Evolutionary conservation across 2,113 vertebrate genomes (phyloP), one percentile per base, ranked within the genome.

Genomic region (Sinocyclocheilus rhinocerous): DNA sequence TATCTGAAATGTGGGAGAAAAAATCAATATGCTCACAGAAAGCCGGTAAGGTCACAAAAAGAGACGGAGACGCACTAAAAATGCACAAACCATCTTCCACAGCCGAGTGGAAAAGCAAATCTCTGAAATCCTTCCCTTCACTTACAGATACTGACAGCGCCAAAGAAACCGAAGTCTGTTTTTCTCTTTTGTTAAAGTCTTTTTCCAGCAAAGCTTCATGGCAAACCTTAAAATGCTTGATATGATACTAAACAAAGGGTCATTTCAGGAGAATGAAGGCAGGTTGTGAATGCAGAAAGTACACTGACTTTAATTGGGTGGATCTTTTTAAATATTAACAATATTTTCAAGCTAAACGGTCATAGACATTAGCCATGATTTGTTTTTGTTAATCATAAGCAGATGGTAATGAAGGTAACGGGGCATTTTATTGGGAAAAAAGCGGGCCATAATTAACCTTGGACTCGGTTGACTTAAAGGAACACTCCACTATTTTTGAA

Each of bases 1-100:
- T 96, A 97, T 94, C 84, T 94, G 96, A 95, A 97, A 97, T 87
- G 91, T 75, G 90, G 95, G 94, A 96, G 92, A 94, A 95, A 20
- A 95, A 97, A 96, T 97, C 96, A 95, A 96, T 96, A 94, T 89
- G 92, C 89, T 91, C 90, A 90, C 92, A 95, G 93, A 91, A 92
- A 93, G 89, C 93, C 89, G 91, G 90, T 95, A 95, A 97, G 95
- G 94, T 96, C 95, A 95, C 91, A 90, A 92, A 63, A 84, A 86
- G 85, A 91, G 92, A 92, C 1, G 0, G 45, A 89, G 79, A 88
- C 13, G 10, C 6, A 18, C 10, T 92, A 90, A 86, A 90, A 93
- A 91, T 85, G 85, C 85, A 87, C 87, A 50, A 12, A 48, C 11
- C 24, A 13, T 26, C 33, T 65, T 42, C 65, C 26, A 33, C 24